phyloP scores from a whole-genome alignment of 1,140 invertebrate genomes.

The Zaprionus tsacasi region DNA sequence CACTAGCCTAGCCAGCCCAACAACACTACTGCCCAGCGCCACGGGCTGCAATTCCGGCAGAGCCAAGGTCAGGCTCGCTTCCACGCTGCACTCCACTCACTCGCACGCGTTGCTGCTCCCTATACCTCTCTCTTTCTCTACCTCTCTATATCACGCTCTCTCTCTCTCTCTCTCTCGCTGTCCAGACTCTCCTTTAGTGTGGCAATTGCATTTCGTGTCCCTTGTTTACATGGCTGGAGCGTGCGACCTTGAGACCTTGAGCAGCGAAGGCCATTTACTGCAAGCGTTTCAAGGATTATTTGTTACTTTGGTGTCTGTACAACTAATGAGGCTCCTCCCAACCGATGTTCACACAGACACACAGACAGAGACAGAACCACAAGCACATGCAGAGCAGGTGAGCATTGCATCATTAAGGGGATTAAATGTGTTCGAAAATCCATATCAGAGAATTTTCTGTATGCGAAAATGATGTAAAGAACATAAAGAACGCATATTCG shows the following conservation, averaged over 20 bases:
- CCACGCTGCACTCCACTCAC: constrained; percentile 2
- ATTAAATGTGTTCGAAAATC: constrained; percentile 9
- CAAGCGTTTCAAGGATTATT: constrained; percentile 41
- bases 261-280: constrained; percentile 48
- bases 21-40: background rate
- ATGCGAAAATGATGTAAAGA: background rate
- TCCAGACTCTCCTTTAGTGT: background rate
- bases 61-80: constrained; percentile 23
- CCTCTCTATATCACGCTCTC: background rate
- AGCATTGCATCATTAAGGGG: constrained; percentile 5
- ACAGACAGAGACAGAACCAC: background rate
- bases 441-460: background rate
- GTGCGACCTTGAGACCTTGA: constrained; percentile 18
- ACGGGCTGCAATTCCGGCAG: background rate
- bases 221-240: constrained; percentile 38
- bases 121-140: background rate
- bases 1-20: constrained; percentile 68
- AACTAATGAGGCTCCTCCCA: constrained; percentile 37
- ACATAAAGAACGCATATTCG: background rate
- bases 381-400: background rate
- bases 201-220: constrained; percentile 57
- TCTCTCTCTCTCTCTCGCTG: background rate
- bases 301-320: constrained; percentile 29
- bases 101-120: constrained; percentile 3
- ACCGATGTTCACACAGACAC: constrained; percentile 14